Conservation (phyloP, 2,888 invertebrate species). For the Lochmaea crataegi region DNA sequence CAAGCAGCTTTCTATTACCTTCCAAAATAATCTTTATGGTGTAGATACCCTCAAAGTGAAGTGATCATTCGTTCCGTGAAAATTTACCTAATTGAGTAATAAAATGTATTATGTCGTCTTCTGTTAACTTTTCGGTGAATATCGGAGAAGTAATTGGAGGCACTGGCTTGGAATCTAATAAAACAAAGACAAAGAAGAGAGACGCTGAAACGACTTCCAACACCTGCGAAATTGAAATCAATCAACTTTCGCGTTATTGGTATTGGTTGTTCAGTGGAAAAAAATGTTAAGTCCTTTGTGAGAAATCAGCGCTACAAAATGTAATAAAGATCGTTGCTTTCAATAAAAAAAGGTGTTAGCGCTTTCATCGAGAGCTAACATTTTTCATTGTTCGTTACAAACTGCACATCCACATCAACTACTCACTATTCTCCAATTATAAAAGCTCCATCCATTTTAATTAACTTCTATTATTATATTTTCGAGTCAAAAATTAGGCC, state of each 20-base stretch:
- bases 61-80: background rate
- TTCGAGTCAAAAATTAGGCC: too few relatives aligned
- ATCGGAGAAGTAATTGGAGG: background rate
- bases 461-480: too few relatives aligned
- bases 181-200: background rate
- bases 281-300: conserved; percentile 20
- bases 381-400: background rate
- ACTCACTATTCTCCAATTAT: too few relatives aligned
- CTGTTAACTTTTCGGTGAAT: background rate
- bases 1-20: too few relatives aligned
- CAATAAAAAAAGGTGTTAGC: too few relatives aligned
- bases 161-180: background rate
- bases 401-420: too few relatives aligned
- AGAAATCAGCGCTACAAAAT: conserved; percentile 24
- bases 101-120: background rate
- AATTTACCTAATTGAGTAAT: background rate
- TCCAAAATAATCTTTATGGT: too few relatives aligned
- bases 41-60: too few relatives aligned
- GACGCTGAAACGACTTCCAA: conserved; percentile 1
- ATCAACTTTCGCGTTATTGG: conserved; percentile 20
- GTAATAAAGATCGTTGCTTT: conserved; percentile 13
- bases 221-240: conserved; percentile 28
- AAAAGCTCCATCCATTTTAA: too few relatives aligned
- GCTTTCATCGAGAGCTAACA: conserved; percentile 7
- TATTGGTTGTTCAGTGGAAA: conserved; percentile 25